These are phyloP conservation scores for Torymus aiolomorphi DNA, from an alignment of 2,888 invertebrate genomes.

Conservation along the genomic window DNA sequence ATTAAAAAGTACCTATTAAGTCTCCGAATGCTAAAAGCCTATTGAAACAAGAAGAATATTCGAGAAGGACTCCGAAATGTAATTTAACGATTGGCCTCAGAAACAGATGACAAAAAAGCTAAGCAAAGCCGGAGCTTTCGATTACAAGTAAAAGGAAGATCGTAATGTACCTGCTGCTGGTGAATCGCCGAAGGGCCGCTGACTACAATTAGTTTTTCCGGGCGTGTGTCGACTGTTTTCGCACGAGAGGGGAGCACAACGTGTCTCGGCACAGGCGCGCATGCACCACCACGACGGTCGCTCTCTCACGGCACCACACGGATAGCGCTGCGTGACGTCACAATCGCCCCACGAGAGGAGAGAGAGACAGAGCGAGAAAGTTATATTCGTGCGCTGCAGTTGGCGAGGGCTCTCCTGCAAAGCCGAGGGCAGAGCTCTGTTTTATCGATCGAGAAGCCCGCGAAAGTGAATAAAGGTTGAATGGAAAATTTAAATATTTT, in stretches of 20 bases:
- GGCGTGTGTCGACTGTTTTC: not conserved
- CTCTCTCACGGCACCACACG: conserved; percentile 49
- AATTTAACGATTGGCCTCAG: not conserved
- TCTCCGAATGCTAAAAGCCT: not conserved
- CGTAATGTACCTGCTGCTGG: conserved; percentile 26
- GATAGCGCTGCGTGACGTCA: conserved; percentile 49
- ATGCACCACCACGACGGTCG: conserved; percentile 14
- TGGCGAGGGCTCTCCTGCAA: conserved; percentile 12
- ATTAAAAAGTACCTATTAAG: not conserved
- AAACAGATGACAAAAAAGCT: not conserved
- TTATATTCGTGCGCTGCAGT: not conserved
- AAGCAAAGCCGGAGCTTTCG: not conserved
- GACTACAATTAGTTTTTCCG: not conserved
- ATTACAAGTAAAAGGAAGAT: not conserved
- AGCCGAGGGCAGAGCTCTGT: conserved; percentile 25
- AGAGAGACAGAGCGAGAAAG: conserved; percentile 21
- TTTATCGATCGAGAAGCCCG: conserved; percentile 52
- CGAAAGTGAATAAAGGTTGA: conserved; percentile 20
- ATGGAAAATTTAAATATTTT: not conserved
- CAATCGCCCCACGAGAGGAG: not conserved
- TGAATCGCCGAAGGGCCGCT: not conserved
- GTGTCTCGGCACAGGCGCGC: conserved; percentile 36
- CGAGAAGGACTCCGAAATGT: not conserved
- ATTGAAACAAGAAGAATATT: not conserved
- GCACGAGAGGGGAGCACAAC: conserved; percentile 36